A percentile compares a stretch with the other conserved stretches of the same genome.
phyloP scores from a whole-genome alignment of 1,140 invertebrate genomes.

The Mylabris phalerata region DNA sequence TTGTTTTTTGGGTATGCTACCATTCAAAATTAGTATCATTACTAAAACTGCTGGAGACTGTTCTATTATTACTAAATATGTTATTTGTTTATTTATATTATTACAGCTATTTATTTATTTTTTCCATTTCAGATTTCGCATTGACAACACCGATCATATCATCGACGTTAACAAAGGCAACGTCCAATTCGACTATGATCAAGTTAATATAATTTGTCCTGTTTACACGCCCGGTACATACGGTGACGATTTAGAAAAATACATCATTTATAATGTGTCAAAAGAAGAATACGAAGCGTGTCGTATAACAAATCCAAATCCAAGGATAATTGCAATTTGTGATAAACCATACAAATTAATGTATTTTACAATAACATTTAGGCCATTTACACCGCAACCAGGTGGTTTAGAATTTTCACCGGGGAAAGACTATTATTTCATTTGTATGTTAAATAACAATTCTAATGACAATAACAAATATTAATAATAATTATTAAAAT shows the following conservation, averaged over 20 bases:
- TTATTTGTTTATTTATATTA: too few relatives aligned
- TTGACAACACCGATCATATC: constrained; percentile 94
- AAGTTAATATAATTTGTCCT: constrained; percentile 92
- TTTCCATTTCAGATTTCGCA: constrained; percentile 75
- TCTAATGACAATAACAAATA: background rate
- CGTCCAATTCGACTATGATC: constrained; percentile 85
- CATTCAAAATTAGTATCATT: too few relatives aligned
- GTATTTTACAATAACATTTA: constrained; percentile 94
- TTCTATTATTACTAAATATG: too few relatives aligned
- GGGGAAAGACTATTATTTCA: constrained; percentile 92
- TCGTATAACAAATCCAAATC: constrained; percentile 85
- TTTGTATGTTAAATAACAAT: constrained; percentile 58
- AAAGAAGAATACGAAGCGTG: constrained; percentile 93
- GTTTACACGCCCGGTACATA: constrained; percentile 79
- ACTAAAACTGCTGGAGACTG: too few relatives aligned
- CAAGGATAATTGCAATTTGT: constrained; percentile 87
- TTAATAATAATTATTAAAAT: constrained; percentile 1
- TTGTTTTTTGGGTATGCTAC: too few relatives aligned
- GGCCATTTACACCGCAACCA: constrained; percentile 89
- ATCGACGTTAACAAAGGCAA: constrained; percentile 93
- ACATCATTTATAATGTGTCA: constrained; percentile 93
- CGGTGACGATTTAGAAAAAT: constrained; percentile 85
- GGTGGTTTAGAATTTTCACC: constrained; percentile 88
- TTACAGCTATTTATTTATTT: too few relatives aligned
- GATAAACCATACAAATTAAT: constrained; percentile 87